Base-by-base conservation (phyloP, 2,888 invertebrate species). In the Ophion ventricosus region DNA sequence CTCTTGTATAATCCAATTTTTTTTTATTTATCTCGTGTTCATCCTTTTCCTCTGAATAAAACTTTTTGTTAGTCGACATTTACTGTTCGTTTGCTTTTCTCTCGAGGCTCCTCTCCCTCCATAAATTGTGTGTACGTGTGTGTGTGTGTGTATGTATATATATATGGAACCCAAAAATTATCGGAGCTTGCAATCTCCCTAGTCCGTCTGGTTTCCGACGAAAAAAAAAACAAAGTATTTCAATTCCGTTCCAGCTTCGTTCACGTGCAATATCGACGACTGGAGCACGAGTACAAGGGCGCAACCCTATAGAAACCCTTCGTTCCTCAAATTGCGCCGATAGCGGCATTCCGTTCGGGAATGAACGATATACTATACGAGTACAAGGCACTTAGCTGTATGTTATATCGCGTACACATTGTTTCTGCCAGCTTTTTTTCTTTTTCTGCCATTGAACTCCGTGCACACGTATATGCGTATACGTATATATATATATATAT, bases 11-110 rank as follows among this genome's bases (percentile, higher is more conserved):
- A 8, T 35, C 8, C 35, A 35, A 8, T 35, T 0, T 35, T 35
- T 0, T 35, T 35, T 35, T 35, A 35, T 35, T 7, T 7, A 35
- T 35, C 1, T 35, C 35, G 7, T 35, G 35, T 73, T 73, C 63
- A 66, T 64, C 17, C 73, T 80, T 56, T 73, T 29, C 40, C 57
- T 73, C 66, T 59, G n/a, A 80, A 78, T 78, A 70, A 56, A 61
- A 63, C 54, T 78, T 70, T 63, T 56, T 56, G 29, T 63, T 63
- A 69, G 35, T 25, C 23, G 14, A 64, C 54, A 56, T 35, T 61
- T 14, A 5, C 23, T n/a, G 23, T 56, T 61, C 54, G 54, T 78
- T 56, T 49, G 49, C 54, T 70, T 63, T 17, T 11, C 35, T 23
- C 25, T 54, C 35, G 35, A 8, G 4, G 35, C 35, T 35, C 8